Evolutionary conservation across 2,888 invertebrate genomes (phyloP), one percentile per base, ranked within the genome.

Genomic region (Cheilosia variabilis): DNA sequence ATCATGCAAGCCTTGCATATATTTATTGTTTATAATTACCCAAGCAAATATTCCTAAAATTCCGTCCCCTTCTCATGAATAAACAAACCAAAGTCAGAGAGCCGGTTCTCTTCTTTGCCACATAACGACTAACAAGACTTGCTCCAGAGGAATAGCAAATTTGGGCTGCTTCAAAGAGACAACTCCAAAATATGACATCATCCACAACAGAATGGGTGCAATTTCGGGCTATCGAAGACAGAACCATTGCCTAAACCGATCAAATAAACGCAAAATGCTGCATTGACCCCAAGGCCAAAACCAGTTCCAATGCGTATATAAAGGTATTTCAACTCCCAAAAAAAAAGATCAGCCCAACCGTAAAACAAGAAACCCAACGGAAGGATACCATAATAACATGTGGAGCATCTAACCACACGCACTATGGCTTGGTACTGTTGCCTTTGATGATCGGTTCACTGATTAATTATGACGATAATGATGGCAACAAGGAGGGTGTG

Each of bases 111-210:
- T 47, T 9, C 17, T 17, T 47, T 7, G 27, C 5, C 52, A 27
- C 17, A 19, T 37, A 66, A 50, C 43, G 31, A 31, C 31, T 31
- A 31, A 31, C 31, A 31, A 68, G 15, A 66, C 76, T 58, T 52
- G 65, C 50, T 65, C 43, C 15, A 65, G 58, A 50, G 57, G 57
- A 27, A 65, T 31, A 77, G 22, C 69, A 52, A 57, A 65, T 79
- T 58, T 22, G 17, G 37, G 53, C 13, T 10, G 66, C 52, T 76
- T 58, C 58, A 69, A 55, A 82, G 60, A 31, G 27, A 71, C 53
- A 71, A 72, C 77, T 60, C 24, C 41, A 45, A 58, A 72, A 77
- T 76, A 83, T 83, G 82, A 83, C 82, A 83, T 83, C 82, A 83
- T 83, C 82, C 41, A 41, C 50, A 63, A 37, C n/a, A 34, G 37